Evolutionary conservation across 2,113 vertebrate genomes (phyloP), one percentile per base, ranked within the genome.

Genomic region (Nannobrachium achirus): DNA sequence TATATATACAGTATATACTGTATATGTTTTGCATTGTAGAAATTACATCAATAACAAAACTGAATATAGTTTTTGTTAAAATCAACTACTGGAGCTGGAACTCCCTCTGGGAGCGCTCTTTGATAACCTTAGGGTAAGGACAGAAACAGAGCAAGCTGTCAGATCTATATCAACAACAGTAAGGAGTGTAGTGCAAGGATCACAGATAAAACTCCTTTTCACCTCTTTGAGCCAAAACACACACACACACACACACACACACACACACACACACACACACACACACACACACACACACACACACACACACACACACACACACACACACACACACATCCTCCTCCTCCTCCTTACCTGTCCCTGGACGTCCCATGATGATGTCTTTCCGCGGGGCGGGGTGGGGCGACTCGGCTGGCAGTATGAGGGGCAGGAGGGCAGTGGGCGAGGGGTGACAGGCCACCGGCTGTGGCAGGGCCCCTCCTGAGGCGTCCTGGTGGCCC

Each of bases 341-440:
- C 9, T 51, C 13, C 19, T 48, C 19, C 50, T 51, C 11, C 92
- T 92, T 92, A 97, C 96, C 96, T 60, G 96, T 96, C 53, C 96
- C 96, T 1, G 96, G 96, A 2, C 95, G 92, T 66, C 95, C 95
- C 94, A 97, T 97, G 91, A 97, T 96, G 84, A 97, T 95, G 67
- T 97, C 95, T 84, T 96, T 97, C 89, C 95, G 95, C 6, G 96
- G 96, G 6, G 93, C 92, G 1, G 96, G 96, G 78, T 96, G 95
- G 6, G 93, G 91, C 16, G 95, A 95, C 76, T 95, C 94, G 6
- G 94, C 93, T 20, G 96, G 96, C 70, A 97, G 90, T 65, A 97
- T 94, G 57, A 97, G 94, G 0, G 96, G 96, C 71, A 97, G 90
- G 76, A 97, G 92, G 61, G 96, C 95, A 0, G 96, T 95, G 0